Base-by-base conservation (phyloP, 2,113 vertebrate genomes). In the Edolisoma coerulescens region DNA sequence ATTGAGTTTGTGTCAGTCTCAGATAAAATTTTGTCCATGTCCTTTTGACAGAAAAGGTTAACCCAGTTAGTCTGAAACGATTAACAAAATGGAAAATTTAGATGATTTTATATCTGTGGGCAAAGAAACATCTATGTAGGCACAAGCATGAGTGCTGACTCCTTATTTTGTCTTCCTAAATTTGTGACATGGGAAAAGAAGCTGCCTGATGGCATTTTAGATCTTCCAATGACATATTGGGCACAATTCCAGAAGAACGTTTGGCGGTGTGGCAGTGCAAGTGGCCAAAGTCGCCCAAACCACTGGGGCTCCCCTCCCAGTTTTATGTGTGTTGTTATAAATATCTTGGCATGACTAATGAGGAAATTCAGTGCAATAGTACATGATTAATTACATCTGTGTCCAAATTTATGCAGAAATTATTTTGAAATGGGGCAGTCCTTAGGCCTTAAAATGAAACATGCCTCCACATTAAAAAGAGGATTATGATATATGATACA, bases 101-200 rank as follows among this genome's bases (percentile, higher is more conserved):
- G 74, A 71, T 78, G 59, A 35, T 80, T 70, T 95, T 87, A 30
- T 92, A 41, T 82, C 75, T 92, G 56, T 87, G 59, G 94, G 42
- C 83, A 90, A 86, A 93, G 49, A 44, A 93, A 95, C 92, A 91
- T 68, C 65, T 85, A 35, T 3, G 2, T 50, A 93, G 61, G n/a
- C 94, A 91, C n/a, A 77, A 93, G 20, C 59, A 53, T 20, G 91
- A 89, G 64, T 88, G 96, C 93, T 95, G 93, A 95, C 65, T 96
- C 64, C 41, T 92, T 80, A 67, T 83, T 95, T 94, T 96, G 87
- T 96, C 91, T 89, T 85, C 86, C 80, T 94, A 87, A 92, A 95
- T 95, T 90, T 94, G 70, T 84, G 52, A 78, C 41, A 92, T 3
- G 74, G 74, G 78, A 73, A 75, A 83, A 88, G 76, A 91, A 88